Evolutionary conservation across 2,797 vertebrate species (phyloP), one percentile per base, ranked within the genome.

Genomic region (Gila robusta): DNA sequence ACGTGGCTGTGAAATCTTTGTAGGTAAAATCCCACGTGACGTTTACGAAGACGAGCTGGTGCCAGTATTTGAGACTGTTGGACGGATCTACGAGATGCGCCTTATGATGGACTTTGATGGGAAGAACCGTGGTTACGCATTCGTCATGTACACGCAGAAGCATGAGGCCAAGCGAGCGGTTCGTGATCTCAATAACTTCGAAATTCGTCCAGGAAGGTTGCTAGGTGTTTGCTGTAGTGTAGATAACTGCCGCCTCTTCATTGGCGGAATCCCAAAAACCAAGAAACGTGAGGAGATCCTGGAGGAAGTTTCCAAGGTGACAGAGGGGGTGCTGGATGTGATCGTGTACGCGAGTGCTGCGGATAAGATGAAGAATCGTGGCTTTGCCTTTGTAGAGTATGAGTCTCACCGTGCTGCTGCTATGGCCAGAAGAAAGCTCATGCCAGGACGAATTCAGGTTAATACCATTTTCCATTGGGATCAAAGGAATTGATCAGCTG

Each of bases 91-190:
- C 0, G 98, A 99, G 95, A 98, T 99, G 97, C 97, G 98, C 28
- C 93, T 99, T 83, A 99, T 99, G 98, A 99, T 99, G 98, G 98
- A 99, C 94, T 99, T 99, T 14, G 98, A 99, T 0, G 98, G 98
- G 69, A 99, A 99, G 94, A 99, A 99, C 93, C 96, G 98, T 0
- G 98, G 98, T 71, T 99, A 99, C 0, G 98, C 98, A 47, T 99
- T 99, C 1, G 98, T 99, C 76, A 99, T 97, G 96, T 99, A 98
- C 95, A 97, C 98, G 0, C 97, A 97, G 92, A 99, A 99, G 93
- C 95, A 96, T 0, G 98, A 99, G 89, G 98, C 98, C 1, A 99
- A 99, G 92, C 96, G 97, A 6, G 98, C 98, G 0, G 98, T 99
- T 79, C 96, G 98, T 4, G 98, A 99, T 93, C 97, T 99, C 88